Conservation (phyloP, 1,140 invertebrate species). For the Spodoptera litura region DNA sequence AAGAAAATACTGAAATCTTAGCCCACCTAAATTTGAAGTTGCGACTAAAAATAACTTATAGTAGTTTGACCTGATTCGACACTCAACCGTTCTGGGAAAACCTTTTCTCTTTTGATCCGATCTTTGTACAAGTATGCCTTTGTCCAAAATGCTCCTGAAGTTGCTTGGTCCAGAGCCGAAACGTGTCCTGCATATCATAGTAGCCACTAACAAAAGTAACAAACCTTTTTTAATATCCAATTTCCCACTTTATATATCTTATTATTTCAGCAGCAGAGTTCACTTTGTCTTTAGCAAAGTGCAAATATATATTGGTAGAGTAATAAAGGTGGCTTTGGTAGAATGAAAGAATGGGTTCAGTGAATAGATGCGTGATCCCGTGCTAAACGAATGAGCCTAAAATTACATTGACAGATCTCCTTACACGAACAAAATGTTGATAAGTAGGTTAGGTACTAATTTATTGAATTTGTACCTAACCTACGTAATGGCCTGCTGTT, state of each 20-base stretch:
- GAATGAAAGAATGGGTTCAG: conserved; percentile 36
- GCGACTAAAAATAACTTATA: conserved; percentile 5
- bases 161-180: conserved; percentile 1
- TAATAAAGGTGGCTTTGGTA: conserved; percentile 31
- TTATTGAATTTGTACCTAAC: too few species aligned
- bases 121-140: conserved; percentile 24
- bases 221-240: not conserved
- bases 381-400: conserved; percentile 1
- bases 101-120: conserved; percentile 33
- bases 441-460: too few species aligned
- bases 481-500: too few species aligned
- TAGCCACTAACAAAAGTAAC: conserved; percentile 30
- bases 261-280: not conserved
- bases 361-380: conserved; percentile 43
- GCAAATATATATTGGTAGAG: conserved; percentile 1
- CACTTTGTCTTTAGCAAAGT: not conserved
- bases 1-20: too few species aligned
- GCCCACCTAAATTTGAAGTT: not conserved
- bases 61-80: conserved; percentile 23
- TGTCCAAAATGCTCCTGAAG: conserved; percentile 29
- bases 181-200: conserved; percentile 40
- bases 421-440: too few species aligned
- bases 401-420: not conserved
- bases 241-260: not conserved
- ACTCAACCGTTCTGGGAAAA: conserved; percentile 15